Conservation (phyloP, 2,113 vertebrate species). For the Eidolon helvum region DNA sequence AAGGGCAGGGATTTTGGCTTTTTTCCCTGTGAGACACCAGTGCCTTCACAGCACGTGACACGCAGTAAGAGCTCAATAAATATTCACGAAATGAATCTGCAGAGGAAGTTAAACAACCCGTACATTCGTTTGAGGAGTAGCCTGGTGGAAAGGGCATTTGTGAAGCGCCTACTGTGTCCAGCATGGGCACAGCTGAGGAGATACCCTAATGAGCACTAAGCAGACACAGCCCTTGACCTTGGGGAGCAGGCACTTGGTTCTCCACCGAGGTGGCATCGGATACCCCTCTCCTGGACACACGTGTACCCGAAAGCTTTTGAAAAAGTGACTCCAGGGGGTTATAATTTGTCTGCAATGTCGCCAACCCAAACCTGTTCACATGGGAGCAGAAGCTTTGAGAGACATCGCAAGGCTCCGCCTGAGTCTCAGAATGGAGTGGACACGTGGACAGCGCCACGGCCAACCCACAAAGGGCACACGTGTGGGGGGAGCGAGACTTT, state of each 20-base stretch:
- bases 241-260: background rate
- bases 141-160: background rate
- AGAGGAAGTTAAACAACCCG: background rate
- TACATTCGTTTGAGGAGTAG: background rate
- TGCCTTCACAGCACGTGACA: accelerated
- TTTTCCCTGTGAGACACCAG: background rate
- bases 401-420: accelerated
- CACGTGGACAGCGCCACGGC: background rate
- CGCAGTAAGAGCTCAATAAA: background rate
- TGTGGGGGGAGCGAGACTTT: accelerated
- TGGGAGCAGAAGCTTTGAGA: background rate
- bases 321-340: background rate
- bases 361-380: no score
- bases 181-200: background rate
- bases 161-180: accelerated
- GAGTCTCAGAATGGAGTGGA: background rate
- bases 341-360: background rate
- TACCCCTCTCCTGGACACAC: background rate
- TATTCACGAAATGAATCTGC: no score
- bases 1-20: background rate
- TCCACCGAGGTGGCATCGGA: background rate
- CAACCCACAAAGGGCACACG: accelerated
- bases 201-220: background rate
- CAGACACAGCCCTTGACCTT: background rate
- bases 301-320: background rate